These are phyloP conservation scores for Pherbina coryleti DNA, from an alignment of 2,888 invertebrate species.

Conservation along the genomic window DNA sequence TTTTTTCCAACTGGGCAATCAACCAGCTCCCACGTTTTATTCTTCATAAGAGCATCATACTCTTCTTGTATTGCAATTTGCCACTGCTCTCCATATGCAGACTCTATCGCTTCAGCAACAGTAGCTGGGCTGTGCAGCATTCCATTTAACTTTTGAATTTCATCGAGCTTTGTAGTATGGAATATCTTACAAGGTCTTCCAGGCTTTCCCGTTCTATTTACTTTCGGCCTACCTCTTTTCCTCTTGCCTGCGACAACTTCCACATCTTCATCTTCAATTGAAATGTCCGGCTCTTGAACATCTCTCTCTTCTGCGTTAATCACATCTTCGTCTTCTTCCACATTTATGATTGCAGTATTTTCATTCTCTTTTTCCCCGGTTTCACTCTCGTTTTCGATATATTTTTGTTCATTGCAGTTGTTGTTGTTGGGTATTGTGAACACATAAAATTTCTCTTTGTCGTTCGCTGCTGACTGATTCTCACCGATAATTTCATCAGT, in stretches of 20 bases:
- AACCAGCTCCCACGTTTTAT: slow-evolving; percentile 8
- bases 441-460: too few species aligned
- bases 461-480: too few species aligned
- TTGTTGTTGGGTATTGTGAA: too few species aligned
- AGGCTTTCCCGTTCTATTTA: slow-evolving; percentile 24
- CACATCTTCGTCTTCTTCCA: background rate
- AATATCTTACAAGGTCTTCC: too few species aligned
- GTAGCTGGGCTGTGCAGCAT: slow-evolving; percentile 35
- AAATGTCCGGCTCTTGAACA: too few species aligned
- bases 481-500: background rate
- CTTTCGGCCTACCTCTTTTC: slow-evolving; percentile 30
- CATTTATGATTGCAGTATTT: background rate
- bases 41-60: slow-evolving; percentile 20
- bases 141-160: slow-evolving; percentile 21
- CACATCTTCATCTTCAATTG: background rate
- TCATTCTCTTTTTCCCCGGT: too few species aligned
- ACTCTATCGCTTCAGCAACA: slow-evolving; percentile 32
- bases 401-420: too few species aligned
- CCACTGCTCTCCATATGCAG: background rate
- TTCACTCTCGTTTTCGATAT: too few species aligned
- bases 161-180: too few species aligned
- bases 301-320: background rate
- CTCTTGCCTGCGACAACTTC: background rate
- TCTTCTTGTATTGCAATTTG: slow-evolving; percentile 17
- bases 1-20: background rate